Base-by-base conservation (phyloP, 2,888 invertebrate genomes). In the Hypomecis punctinalis region DNA sequence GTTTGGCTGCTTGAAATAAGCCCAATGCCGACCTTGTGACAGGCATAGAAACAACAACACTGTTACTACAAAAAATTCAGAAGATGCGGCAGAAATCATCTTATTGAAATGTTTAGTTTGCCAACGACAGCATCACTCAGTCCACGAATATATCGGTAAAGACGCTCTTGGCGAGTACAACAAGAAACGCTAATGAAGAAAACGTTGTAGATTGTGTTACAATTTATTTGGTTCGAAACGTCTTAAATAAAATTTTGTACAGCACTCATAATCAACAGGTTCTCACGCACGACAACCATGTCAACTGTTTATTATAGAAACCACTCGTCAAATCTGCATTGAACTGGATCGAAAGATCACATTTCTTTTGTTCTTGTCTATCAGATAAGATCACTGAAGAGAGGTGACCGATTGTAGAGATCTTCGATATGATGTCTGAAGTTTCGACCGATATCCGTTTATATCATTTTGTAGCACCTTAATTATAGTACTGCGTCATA, bases 401-500 rank as follows among this genome's bases (percentile, higher is more conserved):
- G 42, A 42, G 10, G 11, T 63, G 63, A 54, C 54, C 58, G 63
- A 63, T 63, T 58, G 47, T 23, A 54, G 9, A 40, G 7, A 46
- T 33, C 11, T 39, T 33, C 5, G 2, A 48, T 10, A 42, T 7
- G 59, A 62, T 61, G 46, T 43, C 6, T 43, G 10, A 43, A 43
- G 6, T 39, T 8, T 39, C 39, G 39, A 8, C 39, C 5, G 39
- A 8, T 8, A 39, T 8, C 39, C 5, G 39, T 8, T 9, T 39
- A 8, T 39, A 39, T 9, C 39, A 39, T 39, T 39, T 39, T 39
- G 6, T 39, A 8, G 9, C 9, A 39, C 9, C 7, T 39, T 39
- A 39, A 39, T 39, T 6, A 39, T 9, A 39, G 9, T 13, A 9
- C 13, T 51, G 13, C 13, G 36, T 7, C 39, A 13, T 42, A 40